phyloP scores from a whole-genome alignment of 2,113 vertebrate genomes.

The Chionis minor region DNA sequence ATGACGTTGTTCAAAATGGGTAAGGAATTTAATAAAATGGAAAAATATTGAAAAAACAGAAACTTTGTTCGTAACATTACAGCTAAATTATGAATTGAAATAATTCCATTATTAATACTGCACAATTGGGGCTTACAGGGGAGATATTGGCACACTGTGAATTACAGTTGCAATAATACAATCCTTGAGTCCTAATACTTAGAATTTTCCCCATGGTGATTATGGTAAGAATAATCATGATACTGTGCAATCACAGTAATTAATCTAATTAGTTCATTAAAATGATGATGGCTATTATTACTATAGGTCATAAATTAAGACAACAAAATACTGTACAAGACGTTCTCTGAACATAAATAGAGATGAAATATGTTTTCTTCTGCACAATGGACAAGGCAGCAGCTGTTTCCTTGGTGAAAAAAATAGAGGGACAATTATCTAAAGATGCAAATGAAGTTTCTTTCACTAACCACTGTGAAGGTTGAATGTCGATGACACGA shows the following conservation, averaged over 20 bases:
- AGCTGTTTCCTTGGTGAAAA: constrained; percentile 51
- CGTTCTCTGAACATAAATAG: constrained; percentile 50
- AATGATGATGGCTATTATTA: constrained; percentile 48
- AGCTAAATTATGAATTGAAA: background rate
- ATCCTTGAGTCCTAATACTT: constrained; percentile 9
- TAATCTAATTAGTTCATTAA: constrained; percentile 62
- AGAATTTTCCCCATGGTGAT: constrained; percentile 16
- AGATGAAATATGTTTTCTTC: constrained; percentile 56
- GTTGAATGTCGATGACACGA: background rate
- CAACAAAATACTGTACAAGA: constrained; percentile 27
- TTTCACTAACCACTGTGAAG: constrained; percentile 7
- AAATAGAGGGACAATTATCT: constrained; percentile 31
- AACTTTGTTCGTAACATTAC: background rate
- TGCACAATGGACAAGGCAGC: constrained; percentile 45
- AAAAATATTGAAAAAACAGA: background rate
- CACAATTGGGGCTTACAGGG: background rate
- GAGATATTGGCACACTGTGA: background rate
- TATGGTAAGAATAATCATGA: constrained; percentile 33
- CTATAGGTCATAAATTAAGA: constrained; percentile 61
- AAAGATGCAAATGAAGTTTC: constrained; percentile 44
- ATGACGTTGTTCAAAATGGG: background rate
- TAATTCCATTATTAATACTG: background rate
- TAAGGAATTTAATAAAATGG: background rate
- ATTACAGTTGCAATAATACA: background rate
- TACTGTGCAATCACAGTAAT: constrained; percentile 53